Evolutionary conservation across 64 coral and sea anemone genomes (phyloP).

Genomic region (Pocillopora damicornis): DNA sequence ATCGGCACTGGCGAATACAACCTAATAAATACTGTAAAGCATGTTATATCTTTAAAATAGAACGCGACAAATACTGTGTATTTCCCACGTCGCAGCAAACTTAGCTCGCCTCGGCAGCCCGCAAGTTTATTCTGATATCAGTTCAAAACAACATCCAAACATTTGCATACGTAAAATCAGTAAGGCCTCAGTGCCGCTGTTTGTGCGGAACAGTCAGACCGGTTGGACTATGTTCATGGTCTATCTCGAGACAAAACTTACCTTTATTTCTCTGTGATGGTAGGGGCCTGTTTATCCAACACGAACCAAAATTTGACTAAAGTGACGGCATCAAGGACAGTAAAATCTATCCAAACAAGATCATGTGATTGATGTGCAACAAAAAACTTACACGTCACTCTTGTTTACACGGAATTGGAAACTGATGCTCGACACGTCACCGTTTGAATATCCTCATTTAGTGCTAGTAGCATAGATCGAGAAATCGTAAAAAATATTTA

Average conservation of each 20-base stretch:
- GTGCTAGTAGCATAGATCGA: neutral
- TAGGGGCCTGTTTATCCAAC: too few species aligned
- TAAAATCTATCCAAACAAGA: neutral
- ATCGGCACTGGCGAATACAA: too few species aligned
- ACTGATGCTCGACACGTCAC: neutral
- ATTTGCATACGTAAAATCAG: neutral
- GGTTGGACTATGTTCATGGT: neutral
- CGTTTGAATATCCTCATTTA: neutral
- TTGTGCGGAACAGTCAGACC: neutral
- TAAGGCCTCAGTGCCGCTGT: neutral
- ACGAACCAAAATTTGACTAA: neutral
- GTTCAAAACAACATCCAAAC: neutral
- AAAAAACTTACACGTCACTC: neutral
- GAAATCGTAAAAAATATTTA: neutral
- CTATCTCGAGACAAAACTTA: too few species aligned
- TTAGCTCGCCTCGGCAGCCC: neutral
- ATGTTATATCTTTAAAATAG: too few species aligned
- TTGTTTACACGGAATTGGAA: neutral
- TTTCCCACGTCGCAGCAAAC: too few species aligned
- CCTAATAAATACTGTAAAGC: too few species aligned
- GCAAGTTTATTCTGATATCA: slow-evolving; percentile 13
- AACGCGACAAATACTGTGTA: too few species aligned
- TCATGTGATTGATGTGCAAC: neutral
- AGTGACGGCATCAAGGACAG: neutral
- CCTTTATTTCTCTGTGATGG: too few species aligned